Conservation (phyloP, 1,140 invertebrate species). For the Monomorium pharaonis region DNA sequence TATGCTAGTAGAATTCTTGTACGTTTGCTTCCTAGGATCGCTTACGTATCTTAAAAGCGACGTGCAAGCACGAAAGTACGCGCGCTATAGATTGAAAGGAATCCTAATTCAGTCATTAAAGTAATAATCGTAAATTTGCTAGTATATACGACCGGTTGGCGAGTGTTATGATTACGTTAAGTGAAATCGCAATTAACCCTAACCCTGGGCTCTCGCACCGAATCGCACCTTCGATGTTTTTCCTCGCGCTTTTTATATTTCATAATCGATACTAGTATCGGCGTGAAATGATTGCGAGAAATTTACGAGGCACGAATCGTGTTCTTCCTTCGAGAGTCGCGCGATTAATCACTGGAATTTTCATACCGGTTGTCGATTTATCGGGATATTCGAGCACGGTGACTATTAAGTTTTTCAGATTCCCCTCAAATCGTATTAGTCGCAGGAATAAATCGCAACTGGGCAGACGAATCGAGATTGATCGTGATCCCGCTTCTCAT, state of each 20-base stretch:
- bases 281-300: background rate
- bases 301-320: slow-evolving; percentile 10
- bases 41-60: background rate
- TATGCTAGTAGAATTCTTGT: background rate
- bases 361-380: background rate
- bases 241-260: background rate
- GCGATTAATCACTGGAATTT: background rate
- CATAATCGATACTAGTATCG: slow-evolving; percentile 2
- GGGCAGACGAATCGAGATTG: background rate
- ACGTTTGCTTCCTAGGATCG: background rate
- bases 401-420: background rate
- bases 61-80: background rate
- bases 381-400: background rate
- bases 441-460: background rate
- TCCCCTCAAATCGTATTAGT: background rate
- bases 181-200: slow-evolving; percentile 41
- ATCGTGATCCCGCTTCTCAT: background rate
- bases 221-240: background rate
- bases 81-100: slow-evolving; percentile 7
- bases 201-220: background rate
- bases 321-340: background rate
- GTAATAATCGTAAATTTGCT: slow-evolving; percentile 35
- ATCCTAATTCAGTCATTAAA: slow-evolving; percentile 36
- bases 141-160: background rate
- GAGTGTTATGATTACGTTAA: slow-evolving; percentile 37